Percentiles rank a stretch among this genome's conserved stretches.
Conservation (phyloP, 2,113 vertebrate genomes). For the Apodemus sylvaticus region DNA sequence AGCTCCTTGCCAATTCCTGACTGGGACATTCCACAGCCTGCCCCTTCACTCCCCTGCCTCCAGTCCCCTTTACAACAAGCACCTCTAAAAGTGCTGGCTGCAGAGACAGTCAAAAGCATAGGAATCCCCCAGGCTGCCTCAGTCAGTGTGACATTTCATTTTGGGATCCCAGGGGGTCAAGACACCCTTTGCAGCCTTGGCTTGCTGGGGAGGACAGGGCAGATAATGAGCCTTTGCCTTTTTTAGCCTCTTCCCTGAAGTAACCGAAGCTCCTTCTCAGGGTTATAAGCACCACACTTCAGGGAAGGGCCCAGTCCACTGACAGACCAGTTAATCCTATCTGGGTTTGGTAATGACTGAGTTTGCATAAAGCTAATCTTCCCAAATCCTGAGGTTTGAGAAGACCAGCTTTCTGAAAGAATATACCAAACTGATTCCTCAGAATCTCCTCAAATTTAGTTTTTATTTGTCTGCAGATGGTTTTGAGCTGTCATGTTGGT, state of each 20-base stretch:
- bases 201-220: neutral
- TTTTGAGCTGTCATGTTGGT: neutral
- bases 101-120: neutral
- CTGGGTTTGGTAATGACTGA: neutral
- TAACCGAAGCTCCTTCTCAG: conserved; percentile 53
- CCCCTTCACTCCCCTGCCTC: neutral
- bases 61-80: neutral
- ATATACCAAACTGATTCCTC: neutral
- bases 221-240: conserved; percentile 48
- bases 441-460: neutral
- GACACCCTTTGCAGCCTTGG: neutral
- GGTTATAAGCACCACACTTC: neutral
- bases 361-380: neutral
- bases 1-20: neutral
- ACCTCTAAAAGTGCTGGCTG: neutral
- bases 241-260: conserved; percentile 62
- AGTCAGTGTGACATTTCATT: neutral
- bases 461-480: neutral
- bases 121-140: neutral
- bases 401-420: neutral
- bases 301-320: neutral
- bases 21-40: neutral
- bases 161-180: conserved; percentile 16
- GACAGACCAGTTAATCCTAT: neutral
- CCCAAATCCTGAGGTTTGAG: neutral